Evolutionary conservation across 2,888 invertebrate species (phyloP), one percentile per base, ranked within the genome.

Genomic region (Carabus problematicus): DNA sequence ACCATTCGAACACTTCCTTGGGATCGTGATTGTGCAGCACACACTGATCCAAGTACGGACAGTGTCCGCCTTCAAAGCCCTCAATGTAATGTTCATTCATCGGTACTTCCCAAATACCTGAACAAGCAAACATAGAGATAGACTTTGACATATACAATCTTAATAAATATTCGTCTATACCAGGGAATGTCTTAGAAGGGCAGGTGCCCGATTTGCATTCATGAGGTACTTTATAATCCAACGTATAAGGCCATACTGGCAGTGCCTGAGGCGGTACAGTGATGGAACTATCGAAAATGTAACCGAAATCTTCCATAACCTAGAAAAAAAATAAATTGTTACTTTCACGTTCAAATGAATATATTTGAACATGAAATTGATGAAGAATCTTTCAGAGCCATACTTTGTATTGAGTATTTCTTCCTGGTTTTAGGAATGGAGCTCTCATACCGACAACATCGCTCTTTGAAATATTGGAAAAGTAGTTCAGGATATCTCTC

Each of bases 181-280:
- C 95, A 80, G 93, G 93, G 85, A 95, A 95, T 1, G 91, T 90
- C 81, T 91, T 93, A 0, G 91, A 90, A 0, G 95, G 95, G 73
- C 95, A 96, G n/a, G 94, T 94, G 69, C 93, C 94, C 54, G 94
- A 90, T 82, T 95, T 94, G 83, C 95, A 95, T 81, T 95, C 95
- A 79, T 95, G 95, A 1, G 95, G 91, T 76, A 95, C 94, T 84
- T 94, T 94, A 83, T 91, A 95, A 82, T 97, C 96, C 52, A 97
- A 85, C 0, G 97, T 97, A 83, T 97, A 97, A 0, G 97, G 97
- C 97, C 97, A 97, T 64, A 94, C 88, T 9, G 95, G 95, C 14
- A 91, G 86, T 63, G 89, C 85, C 8, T 88, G 80, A 8, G 94
- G 92, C 0, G 95, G 94, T 63, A 92, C 92, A 68, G 94, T 93